A percentile compares a stretch with the other conserved stretches of the same genome.
These are phyloP conservation scores for Zoanthus solanderi DNA, from an alignment of 92 coral and sea anemone species.

Conservation along the genomic window DNA sequence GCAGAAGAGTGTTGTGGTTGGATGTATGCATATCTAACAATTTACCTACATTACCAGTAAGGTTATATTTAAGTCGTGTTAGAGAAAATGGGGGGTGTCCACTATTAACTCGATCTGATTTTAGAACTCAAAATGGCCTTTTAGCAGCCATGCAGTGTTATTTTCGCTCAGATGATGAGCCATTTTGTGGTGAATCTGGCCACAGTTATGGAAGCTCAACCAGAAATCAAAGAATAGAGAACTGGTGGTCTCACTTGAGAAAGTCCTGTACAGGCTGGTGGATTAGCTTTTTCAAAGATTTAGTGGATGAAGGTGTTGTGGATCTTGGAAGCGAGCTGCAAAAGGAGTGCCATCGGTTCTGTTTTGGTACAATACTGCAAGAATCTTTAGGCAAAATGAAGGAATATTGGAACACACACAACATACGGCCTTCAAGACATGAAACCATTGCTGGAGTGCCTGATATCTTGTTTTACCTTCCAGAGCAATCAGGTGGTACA, in stretches of 20 bases:
- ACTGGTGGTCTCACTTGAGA: constrained; percentile 45
- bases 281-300: constrained; percentile 52
- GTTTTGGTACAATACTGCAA: neutral
- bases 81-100: constrained; percentile 59
- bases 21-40: constrained; percentile 59
- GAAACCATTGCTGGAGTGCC: constrained; percentile 59
- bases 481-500: constrained; percentile 48
- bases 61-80: constrained; percentile 59
- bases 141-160: constrained; percentile 67
- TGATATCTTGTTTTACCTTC: neutral
- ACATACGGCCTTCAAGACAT: constrained; percentile 63
- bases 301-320: constrained; percentile 27
- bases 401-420: constrained; percentile 42
- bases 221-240: constrained; percentile 26
- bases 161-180: constrained; percentile 40
- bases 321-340: constrained; percentile 40
- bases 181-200: constrained; percentile 32
- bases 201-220: constrained; percentile 52
- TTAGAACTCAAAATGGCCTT: constrained; percentile 69
- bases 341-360: constrained; percentile 44
- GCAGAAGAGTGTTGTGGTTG: constrained; percentile 63
- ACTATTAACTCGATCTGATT: constrained; percentile 47
- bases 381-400: neutral
- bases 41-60: constrained; percentile 54
- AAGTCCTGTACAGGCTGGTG: constrained; percentile 44